These are phyloP conservation scores for Molothrus ater DNA, from an alignment of 2,797 vertebrate species.

Conservation along the genomic window DNA sequence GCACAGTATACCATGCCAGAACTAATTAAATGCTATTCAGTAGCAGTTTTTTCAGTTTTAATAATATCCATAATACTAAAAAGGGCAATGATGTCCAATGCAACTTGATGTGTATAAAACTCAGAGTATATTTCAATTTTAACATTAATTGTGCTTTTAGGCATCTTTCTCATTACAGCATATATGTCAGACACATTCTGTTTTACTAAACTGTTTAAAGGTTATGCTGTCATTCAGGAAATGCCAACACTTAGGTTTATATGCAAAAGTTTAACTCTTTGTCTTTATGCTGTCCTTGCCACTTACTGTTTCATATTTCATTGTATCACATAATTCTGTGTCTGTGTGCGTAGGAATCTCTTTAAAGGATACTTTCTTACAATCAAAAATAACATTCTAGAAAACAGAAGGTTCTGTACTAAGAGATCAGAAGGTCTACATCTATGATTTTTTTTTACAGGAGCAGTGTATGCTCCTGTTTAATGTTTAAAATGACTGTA, in stretches of 20 bases:
- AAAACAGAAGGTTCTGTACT: neutral
- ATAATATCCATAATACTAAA: neutral
- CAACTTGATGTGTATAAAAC: neutral
- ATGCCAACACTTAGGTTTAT: constrained; percentile 13
- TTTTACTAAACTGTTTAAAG: constrained; percentile 38
- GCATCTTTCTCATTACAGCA: neutral
- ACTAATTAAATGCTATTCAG: neutral
- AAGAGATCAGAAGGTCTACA: neutral
- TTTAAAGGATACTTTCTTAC: neutral
- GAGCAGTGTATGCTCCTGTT: neutral
- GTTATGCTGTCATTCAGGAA: constrained; percentile 40
- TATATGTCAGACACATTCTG: neutral
- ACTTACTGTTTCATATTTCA: neutral
- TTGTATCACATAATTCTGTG: neutral
- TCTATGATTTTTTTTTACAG: neutral
- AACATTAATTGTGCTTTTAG: constrained; percentile 13
- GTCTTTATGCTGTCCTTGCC: neutral
- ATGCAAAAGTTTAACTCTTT: constrained; percentile 1
- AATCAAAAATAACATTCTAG: neutral
- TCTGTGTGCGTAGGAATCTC: neutral
- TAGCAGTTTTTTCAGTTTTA: neutral
- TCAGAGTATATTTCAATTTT: neutral
- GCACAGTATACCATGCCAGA: neutral
- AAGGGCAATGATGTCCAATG: neutral
- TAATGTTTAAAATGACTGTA: neutral